Evolutionary conservation across 2,113 vertebrate genomes (phyloP).

Genomic region (Carollia perspicillata): DNA sequence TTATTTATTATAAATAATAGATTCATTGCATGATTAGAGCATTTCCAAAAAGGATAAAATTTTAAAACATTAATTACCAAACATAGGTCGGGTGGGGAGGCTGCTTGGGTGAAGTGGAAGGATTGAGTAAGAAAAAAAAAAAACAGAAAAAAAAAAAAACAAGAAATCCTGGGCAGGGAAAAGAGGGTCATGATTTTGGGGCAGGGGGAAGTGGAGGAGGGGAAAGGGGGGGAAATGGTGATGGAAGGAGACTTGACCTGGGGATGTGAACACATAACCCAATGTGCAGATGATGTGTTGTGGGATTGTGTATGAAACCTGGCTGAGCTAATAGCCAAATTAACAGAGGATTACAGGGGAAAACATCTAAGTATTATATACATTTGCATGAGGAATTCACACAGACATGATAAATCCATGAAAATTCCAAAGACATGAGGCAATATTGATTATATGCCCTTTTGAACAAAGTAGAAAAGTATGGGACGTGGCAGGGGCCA

Average conservation of each 20-base stretch:
- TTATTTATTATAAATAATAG: too few relatives aligned
- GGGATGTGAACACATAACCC: neutral
- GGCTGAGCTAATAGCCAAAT: neutral
- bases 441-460: neutral
- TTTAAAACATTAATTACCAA: too few relatives aligned
- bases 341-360: neutral
- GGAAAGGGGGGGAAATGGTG: neutral
- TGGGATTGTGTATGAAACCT: neutral
- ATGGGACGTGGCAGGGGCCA: accelerated
- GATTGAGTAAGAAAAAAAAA: too few relatives aligned
- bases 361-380: neutral
- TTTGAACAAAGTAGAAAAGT: neutral
- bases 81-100: too few relatives aligned
- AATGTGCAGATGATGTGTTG: neutral
- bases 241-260: neutral
- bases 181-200: too few relatives aligned
- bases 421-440: neutral
- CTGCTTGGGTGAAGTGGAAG: too few relatives aligned
- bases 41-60: too few relatives aligned
- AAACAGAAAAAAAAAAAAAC: too few relatives aligned
- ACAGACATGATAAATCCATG: neutral
- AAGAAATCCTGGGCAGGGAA: too few relatives aligned
- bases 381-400: neutral
- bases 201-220: neutral
- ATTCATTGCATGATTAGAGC: too few relatives aligned